Percentiles rank a stretch among this genome's conserved stretches.
phyloP scores from a whole-genome alignment of 1,140 invertebrate genomes.

The Ptiloglossa arizonensis region DNA sequence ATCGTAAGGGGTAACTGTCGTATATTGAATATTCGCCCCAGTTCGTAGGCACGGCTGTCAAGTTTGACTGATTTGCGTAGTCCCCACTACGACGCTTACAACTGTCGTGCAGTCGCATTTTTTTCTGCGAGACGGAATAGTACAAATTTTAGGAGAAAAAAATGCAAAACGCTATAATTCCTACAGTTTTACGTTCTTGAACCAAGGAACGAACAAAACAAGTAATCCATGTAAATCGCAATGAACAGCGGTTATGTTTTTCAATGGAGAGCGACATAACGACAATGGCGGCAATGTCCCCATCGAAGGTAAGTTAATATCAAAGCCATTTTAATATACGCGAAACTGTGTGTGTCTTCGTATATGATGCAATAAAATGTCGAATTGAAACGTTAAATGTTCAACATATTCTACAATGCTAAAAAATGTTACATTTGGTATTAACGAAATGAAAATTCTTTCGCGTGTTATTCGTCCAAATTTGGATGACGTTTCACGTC shows the following conservation, averaged over 20 bases:
- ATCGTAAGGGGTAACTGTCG: too few relatives aligned
- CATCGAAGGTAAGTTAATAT: constrained; percentile 75
- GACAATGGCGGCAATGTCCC: constrained; percentile 80
- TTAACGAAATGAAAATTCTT: not conserved
- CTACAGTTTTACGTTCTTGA: not conserved
- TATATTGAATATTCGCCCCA: constrained; percentile 25
- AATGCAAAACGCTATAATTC: constrained; percentile 24
- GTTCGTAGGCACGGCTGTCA: constrained; percentile 34
- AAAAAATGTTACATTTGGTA: not conserved
- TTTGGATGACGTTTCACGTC: constrained; percentile 35
- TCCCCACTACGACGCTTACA: not conserved
- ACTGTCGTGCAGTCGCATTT: constrained; percentile 7
- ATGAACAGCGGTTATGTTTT: constrained; percentile 77
- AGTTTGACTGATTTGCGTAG: constrained; percentile 15
- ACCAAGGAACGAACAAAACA: not conserved
- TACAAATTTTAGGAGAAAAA: constrained; percentile 25
- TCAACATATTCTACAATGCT: not conserved
- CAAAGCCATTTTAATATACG: not conserved
- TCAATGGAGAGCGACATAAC: constrained; percentile 75
- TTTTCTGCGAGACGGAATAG: not conserved
- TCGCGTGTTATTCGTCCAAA: constrained; percentile 13
- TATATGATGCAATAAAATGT: not conserved
- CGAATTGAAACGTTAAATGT: not conserved
- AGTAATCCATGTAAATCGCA: constrained; percentile 46
- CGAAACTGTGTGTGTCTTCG: not conserved